Base-by-base conservation (phyloP, 2,113 vertebrate genomes). In the Furnarius figulus region DNA sequence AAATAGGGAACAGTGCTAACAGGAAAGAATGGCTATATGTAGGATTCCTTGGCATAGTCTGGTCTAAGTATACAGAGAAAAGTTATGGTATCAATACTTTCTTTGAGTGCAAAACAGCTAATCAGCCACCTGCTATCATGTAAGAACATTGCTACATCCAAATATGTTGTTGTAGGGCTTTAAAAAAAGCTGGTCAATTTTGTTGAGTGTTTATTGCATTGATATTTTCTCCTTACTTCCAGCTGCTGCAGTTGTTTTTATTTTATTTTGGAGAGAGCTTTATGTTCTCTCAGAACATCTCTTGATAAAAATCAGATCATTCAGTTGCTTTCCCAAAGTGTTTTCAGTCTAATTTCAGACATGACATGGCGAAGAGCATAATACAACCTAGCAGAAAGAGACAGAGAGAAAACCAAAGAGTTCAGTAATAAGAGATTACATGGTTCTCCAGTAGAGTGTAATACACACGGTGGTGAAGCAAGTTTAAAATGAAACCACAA, bases 291-390 rank as follows among this genome's bases (percentile, higher is more conserved):
- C 76, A 56, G 89, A 92, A 52, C 25, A 92, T 35, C 66, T 87
- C 80, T 85, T 90, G 80, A 86, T 92, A 85, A 96, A 95, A 90
- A 87, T 88, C 61, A 65, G 49, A 75, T 58, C 67, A 92, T 72
- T 81, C 28, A 2, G n/a, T 87, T 91, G 76, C 52, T 70, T 84
- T 84, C 44, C 53, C 70, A 14, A 72, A 90, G 66, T 85, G n/a
- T 90, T 92, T 93, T 78, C 73, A 82, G 88, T 79, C 90, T 92
- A 75, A 94, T 96, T 93, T 90, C 93, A 95, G 92, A 87, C 53
- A 72, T 62, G 79, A 84, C 86, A 87, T 27, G 66, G 76, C 3
- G 7, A 90, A 86, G 44, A 93, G 25, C 49, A 46, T 61, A 94
- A 90, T 87, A 85, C 89, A 93, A 93, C 62, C 68, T 80, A 50